Percentiles rank a stretch among this genome's conserved stretches.
Evolutionary conservation across 2,888 invertebrate genomes (phyloP).

Genomic region (Anoncus sp.): DNA sequence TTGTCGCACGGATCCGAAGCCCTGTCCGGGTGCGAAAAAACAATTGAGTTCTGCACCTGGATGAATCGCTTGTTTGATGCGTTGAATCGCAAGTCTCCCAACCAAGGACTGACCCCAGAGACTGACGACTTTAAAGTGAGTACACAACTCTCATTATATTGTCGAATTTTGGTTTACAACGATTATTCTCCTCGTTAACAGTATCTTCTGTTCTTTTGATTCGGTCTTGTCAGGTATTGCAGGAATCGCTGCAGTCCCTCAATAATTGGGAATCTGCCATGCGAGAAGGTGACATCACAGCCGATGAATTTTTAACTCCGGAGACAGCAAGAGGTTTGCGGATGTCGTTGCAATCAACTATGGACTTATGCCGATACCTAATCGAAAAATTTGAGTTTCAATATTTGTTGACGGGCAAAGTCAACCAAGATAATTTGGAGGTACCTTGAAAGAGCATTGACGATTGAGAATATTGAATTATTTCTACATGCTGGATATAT

Average conservation of each 20-base stretch:
- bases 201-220: neutral
- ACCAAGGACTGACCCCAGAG: constrained; percentile 23
- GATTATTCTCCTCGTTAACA: neutral
- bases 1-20: neutral
- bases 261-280: constrained; percentile 19
- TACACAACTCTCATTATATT: neutral
- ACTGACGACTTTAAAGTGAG: constrained; percentile 1
- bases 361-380: constrained; percentile 60
- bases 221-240: neutral
- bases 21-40: constrained; percentile 19
- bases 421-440: constrained; percentile 69
- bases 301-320: constrained; percentile 58
- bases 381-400: constrained; percentile 56
- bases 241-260: neutral
- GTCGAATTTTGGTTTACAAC: neutral
- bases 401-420: constrained; percentile 62
- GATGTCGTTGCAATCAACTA: constrained; percentile 63
- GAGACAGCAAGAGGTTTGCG: constrained; percentile 63
- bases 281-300: constrained; percentile 21
- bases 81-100: constrained; percentile 37
- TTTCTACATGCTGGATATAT: too few relatives aligned
- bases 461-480: too few relatives aligned
- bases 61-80: constrained; percentile 35
- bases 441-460: constrained; percentile 32
- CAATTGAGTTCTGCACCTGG: constrained; percentile 3